Percentiles rank a stretch among this genome's conserved stretches.
These are phyloP conservation scores for Excalfactoria chinensis DNA, from an alignment of 2,113 vertebrate species.

Conservation along the genomic window DNA sequence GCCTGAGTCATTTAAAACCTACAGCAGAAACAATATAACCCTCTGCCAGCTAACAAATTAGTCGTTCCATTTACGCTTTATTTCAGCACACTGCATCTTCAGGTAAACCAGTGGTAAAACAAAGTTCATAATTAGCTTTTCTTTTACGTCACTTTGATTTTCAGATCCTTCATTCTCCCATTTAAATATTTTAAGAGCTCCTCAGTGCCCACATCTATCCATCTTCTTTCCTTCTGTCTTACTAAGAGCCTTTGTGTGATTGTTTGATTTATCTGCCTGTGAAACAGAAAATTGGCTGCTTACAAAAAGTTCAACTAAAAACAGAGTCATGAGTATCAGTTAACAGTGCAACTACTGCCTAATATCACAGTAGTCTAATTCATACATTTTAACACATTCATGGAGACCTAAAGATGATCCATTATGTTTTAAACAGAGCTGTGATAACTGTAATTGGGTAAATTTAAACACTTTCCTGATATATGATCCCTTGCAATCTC, in stretches of 20 bases:
- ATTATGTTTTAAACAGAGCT: background rate
- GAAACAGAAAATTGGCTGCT: background rate
- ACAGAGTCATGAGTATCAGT: background rate
- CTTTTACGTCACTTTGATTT: background rate
- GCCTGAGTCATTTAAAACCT: background rate
- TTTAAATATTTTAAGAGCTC: background rate
- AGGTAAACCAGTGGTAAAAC: background rate
- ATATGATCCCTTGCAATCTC: background rate
- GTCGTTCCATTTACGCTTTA: background rate
- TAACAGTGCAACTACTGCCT: background rate
- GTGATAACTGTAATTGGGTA: background rate
- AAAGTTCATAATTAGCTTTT: background rate
- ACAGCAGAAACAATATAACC: background rate
- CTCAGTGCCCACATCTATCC: accelerated
- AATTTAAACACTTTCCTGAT: background rate
- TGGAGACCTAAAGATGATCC: background rate
- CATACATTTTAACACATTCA: background rate
- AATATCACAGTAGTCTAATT: background rate
- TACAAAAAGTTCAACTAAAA: background rate
- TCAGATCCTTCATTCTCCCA: background rate
- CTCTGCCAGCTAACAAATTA: background rate
- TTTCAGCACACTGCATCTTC: background rate
- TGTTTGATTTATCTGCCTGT: background rate
- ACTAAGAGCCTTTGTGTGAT: background rate
- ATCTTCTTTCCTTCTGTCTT: background rate